Conservation (phyloP, 2,797 vertebrate species). For the Rhynchotus rufescens region DNA sequence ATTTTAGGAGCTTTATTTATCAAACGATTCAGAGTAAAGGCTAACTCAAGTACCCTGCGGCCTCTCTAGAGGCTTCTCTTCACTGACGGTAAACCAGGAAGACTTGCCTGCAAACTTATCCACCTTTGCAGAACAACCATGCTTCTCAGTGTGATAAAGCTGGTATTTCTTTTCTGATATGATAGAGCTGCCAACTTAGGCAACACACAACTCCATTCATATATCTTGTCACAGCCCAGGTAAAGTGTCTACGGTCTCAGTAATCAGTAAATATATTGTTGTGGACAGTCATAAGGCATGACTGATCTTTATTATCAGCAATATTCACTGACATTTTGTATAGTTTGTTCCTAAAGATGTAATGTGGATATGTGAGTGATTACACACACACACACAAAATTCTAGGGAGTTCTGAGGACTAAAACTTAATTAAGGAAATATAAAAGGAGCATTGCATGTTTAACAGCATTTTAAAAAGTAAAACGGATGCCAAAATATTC, state of each 20-base stretch:
- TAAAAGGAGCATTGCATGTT: not conserved
- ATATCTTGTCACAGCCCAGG: not conserved
- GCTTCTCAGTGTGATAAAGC: not conserved
- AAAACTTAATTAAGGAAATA: not conserved
- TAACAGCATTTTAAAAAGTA: not conserved
- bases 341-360: not conserved
- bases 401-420: not conserved
- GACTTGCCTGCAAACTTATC: not conserved
- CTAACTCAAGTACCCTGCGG: not conserved
- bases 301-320: not conserved
- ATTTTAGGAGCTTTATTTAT: slow-evolving; percentile 1
- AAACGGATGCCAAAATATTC: not conserved
- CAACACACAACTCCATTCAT: not conserved
- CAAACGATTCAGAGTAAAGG: not conserved
- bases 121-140: not conserved
- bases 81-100: not conserved
- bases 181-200: not conserved
- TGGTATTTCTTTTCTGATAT: not conserved
- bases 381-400: not conserved
- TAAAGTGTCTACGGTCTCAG: accelerated
- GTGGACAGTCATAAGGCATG: not conserved
- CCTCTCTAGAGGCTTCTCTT: not conserved
- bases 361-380: not conserved
- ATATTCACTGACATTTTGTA: not conserved
- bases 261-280: not conserved